phyloP scores from a whole-genome alignment of 2,113 vertebrate genomes.

The Callopanchax toddi region DNA sequence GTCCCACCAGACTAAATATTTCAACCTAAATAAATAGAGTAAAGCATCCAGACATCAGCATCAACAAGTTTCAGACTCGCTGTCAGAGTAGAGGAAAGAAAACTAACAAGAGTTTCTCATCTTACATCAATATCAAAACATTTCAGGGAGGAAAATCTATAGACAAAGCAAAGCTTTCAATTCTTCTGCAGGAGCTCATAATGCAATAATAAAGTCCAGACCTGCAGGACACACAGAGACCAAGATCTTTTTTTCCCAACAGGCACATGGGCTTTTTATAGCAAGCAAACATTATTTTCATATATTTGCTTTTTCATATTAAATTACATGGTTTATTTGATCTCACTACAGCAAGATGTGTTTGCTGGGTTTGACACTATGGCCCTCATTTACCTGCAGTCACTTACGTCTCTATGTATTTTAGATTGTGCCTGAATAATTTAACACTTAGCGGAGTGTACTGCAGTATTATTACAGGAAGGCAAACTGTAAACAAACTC shows the following conservation, averaged over 20 bases:
- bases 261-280: slow-evolving; percentile 18
- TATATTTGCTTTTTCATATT: slow-evolving; percentile 19
- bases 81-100: slow-evolving; percentile 8
- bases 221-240: slow-evolving; percentile 28
- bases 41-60: slow-evolving; percentile 5
- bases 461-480: slow-evolving; percentile 36
- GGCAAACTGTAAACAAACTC: slow-evolving; percentile 44
- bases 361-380: slow-evolving; percentile 29
- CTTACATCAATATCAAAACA: slow-evolving; percentile 30
- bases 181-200: slow-evolving; percentile 36
- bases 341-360: not conserved
- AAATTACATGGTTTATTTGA: slow-evolving; percentile 20
- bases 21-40: slow-evolving; percentile 16
- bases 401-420: slow-evolving; percentile 41
- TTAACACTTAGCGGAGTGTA: slow-evolving; percentile 32
- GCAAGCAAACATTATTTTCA: slow-evolving; percentile 10
- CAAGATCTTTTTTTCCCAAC: slow-evolving; percentile 8
- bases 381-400: slow-evolving; percentile 24
- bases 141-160: slow-evolving; percentile 45
- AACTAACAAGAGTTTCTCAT: slow-evolving; percentile 26
- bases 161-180: slow-evolving; percentile 38
- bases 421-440: slow-evolving; percentile 57
- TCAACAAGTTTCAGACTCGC: not conserved
- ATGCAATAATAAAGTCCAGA: slow-evolving; percentile 47
- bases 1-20: not conserved